Conservation (phyloP, 2,113 vertebrate species). For the Martes martes region DNA sequence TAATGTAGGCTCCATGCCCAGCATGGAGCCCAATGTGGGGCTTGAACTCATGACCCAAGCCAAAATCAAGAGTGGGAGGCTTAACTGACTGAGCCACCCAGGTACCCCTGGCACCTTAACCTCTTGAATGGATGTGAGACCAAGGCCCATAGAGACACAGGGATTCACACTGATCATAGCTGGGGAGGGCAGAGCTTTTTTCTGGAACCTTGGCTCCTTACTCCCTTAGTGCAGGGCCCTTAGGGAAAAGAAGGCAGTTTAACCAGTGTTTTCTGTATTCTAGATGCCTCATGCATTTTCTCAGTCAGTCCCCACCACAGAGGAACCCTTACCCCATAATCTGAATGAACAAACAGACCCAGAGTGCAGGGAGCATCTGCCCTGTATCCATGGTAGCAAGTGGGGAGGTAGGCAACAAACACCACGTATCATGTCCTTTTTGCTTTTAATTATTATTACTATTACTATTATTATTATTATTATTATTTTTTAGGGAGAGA, state of each 20-base stretch:
- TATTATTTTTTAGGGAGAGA: neutral
- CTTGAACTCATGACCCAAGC: neutral
- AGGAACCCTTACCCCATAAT: neutral
- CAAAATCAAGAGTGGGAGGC: neutral
- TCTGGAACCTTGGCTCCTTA: neutral
- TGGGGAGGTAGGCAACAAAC: too few relatives aligned
- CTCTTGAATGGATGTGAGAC: accelerated
- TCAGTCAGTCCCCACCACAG: neutral
- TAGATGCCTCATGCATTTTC: neutral
- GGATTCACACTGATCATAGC: neutral
- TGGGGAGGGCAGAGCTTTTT: neutral
- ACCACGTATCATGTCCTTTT: too few relatives aligned
- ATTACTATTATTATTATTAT: too few relatives aligned
- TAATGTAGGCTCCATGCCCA: neutral
- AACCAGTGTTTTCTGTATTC: neutral
- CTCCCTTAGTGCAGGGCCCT: too few relatives aligned
- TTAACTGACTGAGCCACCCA: neutral
- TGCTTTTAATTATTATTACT: neutral
- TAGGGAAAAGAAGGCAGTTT: neutral
- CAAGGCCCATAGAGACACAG: neutral
- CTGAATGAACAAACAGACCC: neutral
- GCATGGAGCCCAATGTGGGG: neutral
- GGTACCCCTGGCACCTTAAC: too few relatives aligned
- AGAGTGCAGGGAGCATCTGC: neutral
- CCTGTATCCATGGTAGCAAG: accelerated